These are phyloP conservation scores for Actinia equina DNA, from an alignment of 64 coral and sea anemone genomes.

Conservation along the genomic window DNA sequence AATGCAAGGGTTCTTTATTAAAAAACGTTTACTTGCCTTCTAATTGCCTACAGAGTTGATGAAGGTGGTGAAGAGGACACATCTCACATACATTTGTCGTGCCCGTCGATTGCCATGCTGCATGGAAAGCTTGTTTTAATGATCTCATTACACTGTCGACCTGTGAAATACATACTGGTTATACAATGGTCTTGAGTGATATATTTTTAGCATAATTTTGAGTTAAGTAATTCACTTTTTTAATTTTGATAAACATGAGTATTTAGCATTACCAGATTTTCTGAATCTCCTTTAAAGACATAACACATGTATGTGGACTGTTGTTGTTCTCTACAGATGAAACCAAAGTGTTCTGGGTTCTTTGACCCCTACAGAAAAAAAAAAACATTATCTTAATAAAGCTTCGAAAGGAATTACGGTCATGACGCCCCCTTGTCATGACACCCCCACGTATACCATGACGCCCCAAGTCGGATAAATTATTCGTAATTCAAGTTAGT, in stretches of 20 bases:
- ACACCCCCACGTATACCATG: too few relatives aligned
- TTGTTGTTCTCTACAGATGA: constrained; percentile 75
- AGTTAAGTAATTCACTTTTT: too few relatives aligned
- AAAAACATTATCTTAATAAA: neutral
- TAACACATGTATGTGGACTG: constrained; percentile 75
- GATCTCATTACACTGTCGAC: constrained; percentile 97
- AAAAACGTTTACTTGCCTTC: constrained; percentile 49
- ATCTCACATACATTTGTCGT: constrained; percentile 80
- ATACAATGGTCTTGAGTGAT: too few relatives aligned
- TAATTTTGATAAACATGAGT: neutral
- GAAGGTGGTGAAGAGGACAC: constrained; percentile 86
- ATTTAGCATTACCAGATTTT: constrained; percentile 55
- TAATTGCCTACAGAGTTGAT: constrained; percentile 74
- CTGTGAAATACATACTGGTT: neutral
- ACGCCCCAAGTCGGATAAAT: too few relatives aligned
- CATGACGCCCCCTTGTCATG: too few relatives aligned
- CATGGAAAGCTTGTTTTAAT: constrained; percentile 76
- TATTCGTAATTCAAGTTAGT: too few relatives aligned
- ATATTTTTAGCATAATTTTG: too few relatives aligned
- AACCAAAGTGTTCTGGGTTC: constrained; percentile 94
- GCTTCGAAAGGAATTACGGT: too few relatives aligned
- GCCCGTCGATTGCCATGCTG: constrained; percentile 88
- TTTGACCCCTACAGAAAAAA: constrained; percentile 72
- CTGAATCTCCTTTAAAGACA: constrained; percentile 87
- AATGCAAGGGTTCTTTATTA: too few relatives aligned